Evolutionary conservation across 2,113 vertebrate species (phyloP), one percentile per base, ranked within the genome.

Genomic region (Sakesphorus luctuosus): DNA sequence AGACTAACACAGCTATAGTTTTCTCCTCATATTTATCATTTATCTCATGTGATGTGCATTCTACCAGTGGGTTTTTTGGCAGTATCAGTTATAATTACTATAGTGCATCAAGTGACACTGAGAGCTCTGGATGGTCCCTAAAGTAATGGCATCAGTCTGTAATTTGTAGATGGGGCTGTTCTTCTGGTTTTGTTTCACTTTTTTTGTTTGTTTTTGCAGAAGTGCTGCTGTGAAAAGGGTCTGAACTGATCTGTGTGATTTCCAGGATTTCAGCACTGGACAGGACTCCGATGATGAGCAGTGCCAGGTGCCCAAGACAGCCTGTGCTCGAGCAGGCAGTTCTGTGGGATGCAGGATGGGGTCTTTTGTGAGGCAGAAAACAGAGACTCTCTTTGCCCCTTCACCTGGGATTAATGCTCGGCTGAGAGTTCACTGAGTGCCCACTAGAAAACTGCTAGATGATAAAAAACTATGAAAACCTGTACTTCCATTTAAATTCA

Each of bases 221-320:
- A 83, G 35, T 18, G 7, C 13, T 84, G 53, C 43, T 40, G 6
- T 24, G 13, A 75, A 50, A 61, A 73, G 9, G 6, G 7, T 25
- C 66, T 74, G 31, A 88, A 10, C 12, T 5, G 25, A 5, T 5
- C 6, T 31, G 6, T 9, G n/a, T 1, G 1, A 14, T 28, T 71
- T 12, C 17, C n/a, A 36, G 31, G 24, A 58, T 75, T 50, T 92
- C 16, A 38, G 15, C 38, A 29, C 18, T 8, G 7, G 38, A 9
- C 35, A 33, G 73, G 33, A 46, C 10, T 17, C 50, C 1, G 2
- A 0, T 2, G 31, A 44, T 12, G 17, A 40, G 44, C 10, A 6
- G 38, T 28, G 40, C 21, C 31, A 40, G 18, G 35, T 29, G 4
- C 16, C 47, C 6, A 0, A 0, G 0, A 40, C 9, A 56, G 40